Conservation (phyloP, 1,140 invertebrate species). For the Lanistes nyassanus region DNA sequence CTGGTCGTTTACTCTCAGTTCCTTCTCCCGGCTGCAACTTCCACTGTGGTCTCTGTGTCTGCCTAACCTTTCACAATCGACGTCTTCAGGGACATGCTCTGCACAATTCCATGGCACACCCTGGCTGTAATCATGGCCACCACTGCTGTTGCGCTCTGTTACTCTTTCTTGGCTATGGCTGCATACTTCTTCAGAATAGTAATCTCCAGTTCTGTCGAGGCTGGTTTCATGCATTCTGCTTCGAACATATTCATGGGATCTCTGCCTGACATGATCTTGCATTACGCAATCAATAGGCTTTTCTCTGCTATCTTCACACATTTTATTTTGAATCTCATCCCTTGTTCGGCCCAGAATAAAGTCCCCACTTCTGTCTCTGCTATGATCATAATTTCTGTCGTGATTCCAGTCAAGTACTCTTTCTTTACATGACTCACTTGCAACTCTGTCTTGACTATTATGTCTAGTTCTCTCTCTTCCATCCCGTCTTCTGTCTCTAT, state of each 20-base stretch:
- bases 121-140: conserved; percentile 6
- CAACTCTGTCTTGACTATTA: not conserved
- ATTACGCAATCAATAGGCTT: not conserved
- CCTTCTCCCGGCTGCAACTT: not conserved
- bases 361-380: conserved; percentile 1
- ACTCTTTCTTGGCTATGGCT: not conserved
- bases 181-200: not conserved
- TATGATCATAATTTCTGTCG: not conserved
- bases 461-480: conserved; percentile 25
- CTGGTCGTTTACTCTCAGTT: too few relatives aligned
- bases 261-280: not conserved
- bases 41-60: too few relatives aligned
- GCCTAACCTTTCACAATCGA: too few relatives aligned
- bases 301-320: not conserved
- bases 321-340: not conserved
- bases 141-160: conserved; percentile 10
- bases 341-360: not conserved
- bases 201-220: not conserved
- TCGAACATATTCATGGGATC: too few relatives aligned
- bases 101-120: not conserved
- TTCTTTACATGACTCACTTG: not conserved
- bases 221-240: too few relatives aligned
- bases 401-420: not conserved
- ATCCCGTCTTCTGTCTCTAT: conserved; percentile 26
- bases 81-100: too few relatives aligned